These are phyloP conservation scores for Coleophora flavipennella DNA, from an alignment of 2,888 invertebrate species.

Conservation along the genomic window DNA sequence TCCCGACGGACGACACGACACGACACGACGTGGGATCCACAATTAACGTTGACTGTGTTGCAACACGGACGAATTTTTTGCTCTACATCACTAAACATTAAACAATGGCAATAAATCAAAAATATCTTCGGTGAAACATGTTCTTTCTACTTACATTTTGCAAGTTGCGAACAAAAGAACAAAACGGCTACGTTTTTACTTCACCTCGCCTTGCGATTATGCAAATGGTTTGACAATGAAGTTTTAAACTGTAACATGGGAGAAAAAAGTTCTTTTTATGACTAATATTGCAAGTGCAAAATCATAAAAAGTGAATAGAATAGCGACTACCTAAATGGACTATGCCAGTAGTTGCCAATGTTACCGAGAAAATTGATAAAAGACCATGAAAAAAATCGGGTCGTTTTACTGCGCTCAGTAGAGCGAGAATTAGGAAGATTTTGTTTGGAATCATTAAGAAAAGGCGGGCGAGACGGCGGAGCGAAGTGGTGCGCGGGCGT, in stretches of 20 bases:
- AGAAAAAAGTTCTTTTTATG: constrained; percentile 53
- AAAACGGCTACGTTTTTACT: constrained; percentile 56
- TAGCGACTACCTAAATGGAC: constrained; percentile 48
- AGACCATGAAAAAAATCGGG: constrained; percentile 23
- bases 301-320: constrained; percentile 44
- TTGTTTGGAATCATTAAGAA: constrained; percentile 18
- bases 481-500: constrained; percentile 6
- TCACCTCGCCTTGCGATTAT: constrained; percentile 61
- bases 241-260: constrained; percentile 58
- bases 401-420: constrained; percentile 28
- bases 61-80: constrained; percentile 32
- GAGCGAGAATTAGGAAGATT: constrained; percentile 17
- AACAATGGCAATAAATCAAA: constrained; percentile 54
- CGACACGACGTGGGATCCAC: too few relatives aligned
- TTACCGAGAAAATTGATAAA: constrained; percentile 40
- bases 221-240: constrained; percentile 65
- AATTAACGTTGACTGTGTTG: too few relatives aligned
- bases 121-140: constrained; percentile 53
- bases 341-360: constrained; percentile 31
- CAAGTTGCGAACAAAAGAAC: constrained; percentile 52
- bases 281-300: constrained; percentile 44
- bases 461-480: constrained; percentile 14
- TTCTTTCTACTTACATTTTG: constrained; percentile 50
- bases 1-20: background rate
- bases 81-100: constrained; percentile 41